phyloP scores from a whole-genome alignment of 1,140 invertebrate genomes.

The Hylaeus volcanicus region DNA sequence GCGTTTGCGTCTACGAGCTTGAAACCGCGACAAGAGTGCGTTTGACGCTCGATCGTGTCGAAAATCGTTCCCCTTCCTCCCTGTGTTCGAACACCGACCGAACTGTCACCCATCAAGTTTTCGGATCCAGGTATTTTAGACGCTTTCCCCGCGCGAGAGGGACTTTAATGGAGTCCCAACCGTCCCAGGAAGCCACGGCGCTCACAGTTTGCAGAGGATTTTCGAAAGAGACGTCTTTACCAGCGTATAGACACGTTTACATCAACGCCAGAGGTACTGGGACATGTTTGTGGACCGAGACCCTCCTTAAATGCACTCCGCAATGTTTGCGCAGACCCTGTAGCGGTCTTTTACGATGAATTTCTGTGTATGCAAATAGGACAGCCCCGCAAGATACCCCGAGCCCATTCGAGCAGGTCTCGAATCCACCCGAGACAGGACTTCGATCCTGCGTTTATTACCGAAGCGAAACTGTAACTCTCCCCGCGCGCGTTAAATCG shows the following conservation, averaged over 20 bases:
- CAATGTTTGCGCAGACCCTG: slow-evolving; percentile 55
- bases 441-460: background rate
- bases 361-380: slow-evolving; percentile 62
- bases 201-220: slow-evolving; percentile 58
- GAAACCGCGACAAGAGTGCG: background rate
- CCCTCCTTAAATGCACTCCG: slow-evolving; percentile 53
- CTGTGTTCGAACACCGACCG: too few relatives aligned
- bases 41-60: too few relatives aligned
- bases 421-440: background rate
- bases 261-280: slow-evolving; percentile 19
- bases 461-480: background rate
- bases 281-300: slow-evolving; percentile 26
- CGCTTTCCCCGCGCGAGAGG: slow-evolving; percentile 14
- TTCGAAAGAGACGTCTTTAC: slow-evolving; percentile 52
- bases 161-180: background rate
- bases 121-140: slow-evolving; percentile 33
- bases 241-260: slow-evolving; percentile 28
- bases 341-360: slow-evolving; percentile 55
- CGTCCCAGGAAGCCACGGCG: slow-evolving; percentile 27
- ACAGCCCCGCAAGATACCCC: slow-evolving; percentile 21
- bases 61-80: background rate
- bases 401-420: background rate
- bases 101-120: background rate
- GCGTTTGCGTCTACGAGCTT: background rate
- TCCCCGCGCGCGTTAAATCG: background rate